Conservation (phyloP, 2,797 vertebrate genomes). For the Spondyliosoma cantharus region DNA sequence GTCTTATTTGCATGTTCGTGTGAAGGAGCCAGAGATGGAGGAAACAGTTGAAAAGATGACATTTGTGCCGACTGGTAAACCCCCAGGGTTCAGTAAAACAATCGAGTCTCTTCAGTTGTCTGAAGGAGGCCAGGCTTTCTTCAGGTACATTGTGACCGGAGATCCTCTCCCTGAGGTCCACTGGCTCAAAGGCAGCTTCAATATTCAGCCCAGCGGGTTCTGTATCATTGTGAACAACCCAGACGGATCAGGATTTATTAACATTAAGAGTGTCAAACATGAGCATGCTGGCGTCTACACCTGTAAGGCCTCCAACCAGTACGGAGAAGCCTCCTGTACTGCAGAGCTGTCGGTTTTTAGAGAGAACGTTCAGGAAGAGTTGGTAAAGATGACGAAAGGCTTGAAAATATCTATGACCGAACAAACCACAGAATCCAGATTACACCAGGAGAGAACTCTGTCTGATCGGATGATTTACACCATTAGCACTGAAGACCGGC, state of each 20-base stretch:
- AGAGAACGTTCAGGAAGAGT: conserved; percentile 68
- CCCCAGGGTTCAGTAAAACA: conserved; percentile 84
- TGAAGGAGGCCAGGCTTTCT: conserved; percentile 81
- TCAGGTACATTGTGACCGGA: conserved; percentile 86
- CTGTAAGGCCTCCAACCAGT: conserved; percentile 85
- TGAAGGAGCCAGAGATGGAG: conserved; percentile 62
- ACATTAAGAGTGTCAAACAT: conserved; percentile 77
- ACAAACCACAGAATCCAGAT: conserved; percentile 78
- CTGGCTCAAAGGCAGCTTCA: conserved; percentile 86
- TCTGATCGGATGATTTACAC: conserved; percentile 85
- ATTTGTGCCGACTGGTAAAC: conserved; percentile 56
- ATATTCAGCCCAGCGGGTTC: conserved; percentile 76
- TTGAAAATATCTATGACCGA: conserved; percentile 80
- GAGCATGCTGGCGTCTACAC: conserved; percentile 86
- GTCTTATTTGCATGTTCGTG: conserved; percentile 84
- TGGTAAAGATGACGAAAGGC: conserved; percentile 69
- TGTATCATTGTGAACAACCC: conserved; percentile 79
- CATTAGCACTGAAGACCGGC: conserved; percentile 82
- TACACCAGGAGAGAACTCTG: conserved; percentile 67
- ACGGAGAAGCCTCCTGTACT: conserved; percentile 85
- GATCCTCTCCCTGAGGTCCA: conserved; percentile 84
- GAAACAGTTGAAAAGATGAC: conserved; percentile 20
- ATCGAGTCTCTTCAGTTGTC: conserved; percentile 75
- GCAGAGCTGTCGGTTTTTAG: conserved; percentile 85
- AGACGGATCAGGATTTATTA: conserved; percentile 88